Percentiles rank a stretch among this genome's conserved stretches.
Evolutionary conservation across 1,140 invertebrate genomes (phyloP).

Genomic region (Rhagoletis zephyria): DNA sequence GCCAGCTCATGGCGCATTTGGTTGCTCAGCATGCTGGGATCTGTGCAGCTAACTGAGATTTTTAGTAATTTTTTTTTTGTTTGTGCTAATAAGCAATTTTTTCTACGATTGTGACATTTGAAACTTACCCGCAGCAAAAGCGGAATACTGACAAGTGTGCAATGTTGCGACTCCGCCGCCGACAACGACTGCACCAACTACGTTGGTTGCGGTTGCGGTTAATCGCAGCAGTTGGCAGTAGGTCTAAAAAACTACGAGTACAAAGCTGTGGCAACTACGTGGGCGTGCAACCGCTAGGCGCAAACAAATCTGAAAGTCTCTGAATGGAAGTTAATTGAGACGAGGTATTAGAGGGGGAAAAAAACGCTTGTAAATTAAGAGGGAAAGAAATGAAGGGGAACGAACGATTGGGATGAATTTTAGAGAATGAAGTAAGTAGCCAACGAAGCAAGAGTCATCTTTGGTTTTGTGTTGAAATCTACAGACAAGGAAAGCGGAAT

Average conservation of each 20-base stretch:
- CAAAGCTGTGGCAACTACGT: not conserved
- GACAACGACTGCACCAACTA: not conserved
- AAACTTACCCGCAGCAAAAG: slow-evolving; percentile 3
- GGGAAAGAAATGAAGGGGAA: not conserved
- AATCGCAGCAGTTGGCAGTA: not conserved
- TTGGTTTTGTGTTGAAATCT: too few relatives aligned
- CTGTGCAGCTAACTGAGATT: not conserved
- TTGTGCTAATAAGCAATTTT: not conserved
- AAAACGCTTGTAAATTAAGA: too few relatives aligned
- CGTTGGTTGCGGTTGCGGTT: slow-evolving; percentile 33
- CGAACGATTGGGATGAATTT: not conserved
- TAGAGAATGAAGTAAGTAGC: not conserved
- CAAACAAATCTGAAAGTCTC: not conserved
- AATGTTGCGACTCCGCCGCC: slow-evolving; percentile 9
- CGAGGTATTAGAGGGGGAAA: not conserved
- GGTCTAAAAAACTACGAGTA: not conserved
- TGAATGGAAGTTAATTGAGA: slow-evolving; percentile 33
- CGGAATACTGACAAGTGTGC: slow-evolving; percentile 30
- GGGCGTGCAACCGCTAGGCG: not conserved
- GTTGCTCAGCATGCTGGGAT: not conserved
- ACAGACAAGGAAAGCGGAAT: too few relatives aligned
- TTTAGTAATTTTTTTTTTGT: not conserved
- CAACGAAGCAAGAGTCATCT: too few relatives aligned
- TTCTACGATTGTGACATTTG: slow-evolving; percentile 30
- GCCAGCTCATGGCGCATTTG: not conserved